Evolutionary conservation across 2,888 invertebrate species (phyloP), one percentile per base, ranked within the genome.

Genomic region (Agelastica alni): DNA sequence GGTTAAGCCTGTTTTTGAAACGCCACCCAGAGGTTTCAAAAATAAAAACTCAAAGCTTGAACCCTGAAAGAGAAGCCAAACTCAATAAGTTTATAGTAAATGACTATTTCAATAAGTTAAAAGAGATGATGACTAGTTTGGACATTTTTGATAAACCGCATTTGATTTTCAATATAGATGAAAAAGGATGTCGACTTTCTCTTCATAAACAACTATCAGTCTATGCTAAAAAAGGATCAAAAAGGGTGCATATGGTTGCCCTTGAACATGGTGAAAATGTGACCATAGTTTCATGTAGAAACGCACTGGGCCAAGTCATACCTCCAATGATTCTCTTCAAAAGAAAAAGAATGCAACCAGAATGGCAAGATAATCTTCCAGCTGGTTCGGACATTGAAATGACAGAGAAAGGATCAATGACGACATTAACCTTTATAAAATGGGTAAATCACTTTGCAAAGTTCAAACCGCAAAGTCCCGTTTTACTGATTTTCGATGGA

Each of bases 271-370:
- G 34, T 10, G 43, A 51, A 32, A 51, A 51, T 51, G 43, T 42
- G 2, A 32, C 51, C 2, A 31, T 51, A 7, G 51, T 42, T 12
- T 58, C 57, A n/a, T 71, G 70, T 57, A 68, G 58, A 2, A 72
- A 67, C 62, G 70, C 70, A n/a, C 17, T 67, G 26, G 71, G 68
- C 3, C 56, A 56, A 31, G 41, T 57, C 12, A 67, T 70, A 20
- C 70, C 66, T 4, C 70, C 69, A 2, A 61, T 70, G 61, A 61
- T 73, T 12, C 32, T 70, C 37, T 68, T 67, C 39, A 67, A 69
- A 37, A 66, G 30, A 44, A 52, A 18, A 66, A 67, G 14, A 53
- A 55, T n/a, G n/a, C n/a, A n/a, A n/a, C n/a, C n/a, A 20, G 58
- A 61, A 26, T 69, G 51, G 42, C 6, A 6, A 4, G 62, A 68